These are phyloP conservation scores for Ciconia nigra DNA, from an alignment of 2,797 vertebrate genomes.

Conservation along the genomic window DNA sequence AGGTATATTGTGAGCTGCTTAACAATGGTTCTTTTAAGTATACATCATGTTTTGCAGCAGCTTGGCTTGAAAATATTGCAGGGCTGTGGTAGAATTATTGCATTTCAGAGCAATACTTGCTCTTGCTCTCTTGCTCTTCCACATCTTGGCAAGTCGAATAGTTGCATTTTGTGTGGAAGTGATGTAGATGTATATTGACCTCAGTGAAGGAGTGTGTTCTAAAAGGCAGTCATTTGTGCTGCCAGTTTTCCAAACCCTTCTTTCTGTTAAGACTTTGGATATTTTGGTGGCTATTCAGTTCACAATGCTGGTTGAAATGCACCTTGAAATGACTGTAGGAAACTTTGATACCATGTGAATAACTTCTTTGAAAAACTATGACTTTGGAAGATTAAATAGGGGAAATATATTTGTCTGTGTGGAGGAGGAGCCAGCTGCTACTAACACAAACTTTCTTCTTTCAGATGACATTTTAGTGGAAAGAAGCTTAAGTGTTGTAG, in stretches of 20 bases:
- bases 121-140: background rate
- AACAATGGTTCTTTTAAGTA: too few species aligned
- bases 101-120: background rate
- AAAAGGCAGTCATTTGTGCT: background rate
- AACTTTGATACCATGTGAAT: background rate
- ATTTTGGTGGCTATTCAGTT: background rate
- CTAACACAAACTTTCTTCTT: background rate
- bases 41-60: background rate
- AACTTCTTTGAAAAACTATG: background rate
- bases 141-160: rapidly evolving
- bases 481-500: background rate
- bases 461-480: background rate
- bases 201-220: rapidly evolving
- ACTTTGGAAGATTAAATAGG: background rate
- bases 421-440: background rate
- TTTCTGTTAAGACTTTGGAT: background rate
- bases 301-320: background rate
- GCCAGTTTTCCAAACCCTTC: background rate
- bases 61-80: background rate
- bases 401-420: background rate
- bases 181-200: background rate
- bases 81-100: background rate
- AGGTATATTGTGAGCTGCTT: background rate
- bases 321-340: background rate
- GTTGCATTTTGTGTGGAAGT: rapidly evolving